Percentiles rank a stretch among this genome's conserved stretches.
Evolutionary conservation across 2,888 invertebrate genomes (phyloP).

Genomic region (Ophonus ardosiacus): DNA sequence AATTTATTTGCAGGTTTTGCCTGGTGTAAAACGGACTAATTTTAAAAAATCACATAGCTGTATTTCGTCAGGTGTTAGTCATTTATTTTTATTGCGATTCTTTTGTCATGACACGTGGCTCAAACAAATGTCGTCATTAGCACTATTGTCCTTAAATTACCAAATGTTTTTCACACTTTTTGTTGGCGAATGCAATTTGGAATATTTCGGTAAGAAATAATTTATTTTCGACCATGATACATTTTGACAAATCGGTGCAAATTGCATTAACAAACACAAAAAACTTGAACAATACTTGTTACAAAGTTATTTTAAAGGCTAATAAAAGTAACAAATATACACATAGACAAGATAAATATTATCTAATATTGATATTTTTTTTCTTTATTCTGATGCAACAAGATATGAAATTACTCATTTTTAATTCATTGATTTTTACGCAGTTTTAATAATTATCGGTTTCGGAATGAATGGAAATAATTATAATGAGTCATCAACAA

Average conservation of each 20-base stretch:
- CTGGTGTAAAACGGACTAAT: slow-evolving; percentile 3
- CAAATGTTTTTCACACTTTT: slow-evolving; percentile 12
- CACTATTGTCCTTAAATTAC: slow-evolving; percentile 44
- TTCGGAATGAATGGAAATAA: not conserved
- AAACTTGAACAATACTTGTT: slow-evolving; percentile 6
- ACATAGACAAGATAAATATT: not conserved
- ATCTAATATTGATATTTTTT: not conserved
- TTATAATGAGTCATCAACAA: too few relatives aligned
- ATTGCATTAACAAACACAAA: slow-evolving; percentile 40
- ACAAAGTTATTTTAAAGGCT: not conserved
- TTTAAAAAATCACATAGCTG: slow-evolving; percentile 20
- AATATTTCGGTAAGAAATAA: slow-evolving; percentile 50
- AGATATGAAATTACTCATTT: not conserved
- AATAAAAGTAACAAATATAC: not conserved
- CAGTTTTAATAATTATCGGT: not conserved
- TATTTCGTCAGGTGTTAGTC: slow-evolving; percentile 38
- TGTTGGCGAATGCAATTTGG: slow-evolving; percentile 45
- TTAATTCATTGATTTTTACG: not conserved
- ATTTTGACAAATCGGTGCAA: slow-evolving; percentile 45
- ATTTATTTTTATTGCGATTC: slow-evolving; percentile 26
- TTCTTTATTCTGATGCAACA: not conserved
- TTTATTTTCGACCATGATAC: slow-evolving; percentile 42
- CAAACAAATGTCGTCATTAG: slow-evolving; percentile 33
- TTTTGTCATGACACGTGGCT: slow-evolving; percentile 34
- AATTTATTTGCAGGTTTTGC: not conserved